Conservation (phyloP, 2,888 invertebrate species). For the Conops quadrifasciatus region DNA sequence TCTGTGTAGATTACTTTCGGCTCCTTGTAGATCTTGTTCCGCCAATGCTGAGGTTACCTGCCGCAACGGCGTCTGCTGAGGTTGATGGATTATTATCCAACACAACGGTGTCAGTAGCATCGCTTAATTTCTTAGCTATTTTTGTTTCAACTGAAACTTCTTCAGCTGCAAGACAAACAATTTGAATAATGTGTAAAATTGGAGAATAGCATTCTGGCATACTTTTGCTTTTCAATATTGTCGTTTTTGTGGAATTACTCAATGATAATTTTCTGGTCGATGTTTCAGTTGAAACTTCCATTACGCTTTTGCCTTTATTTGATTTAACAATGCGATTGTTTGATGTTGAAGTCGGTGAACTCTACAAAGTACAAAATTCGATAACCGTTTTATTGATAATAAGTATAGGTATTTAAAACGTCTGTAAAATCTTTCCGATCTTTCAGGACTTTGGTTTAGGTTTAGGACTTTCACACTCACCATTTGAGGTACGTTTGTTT, state of each 20-base stretch:
- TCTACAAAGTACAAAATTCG: conserved; percentile 31
- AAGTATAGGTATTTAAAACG: too few species aligned
- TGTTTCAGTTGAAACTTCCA: conserved; percentile 38
- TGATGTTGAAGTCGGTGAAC: conserved; percentile 44
- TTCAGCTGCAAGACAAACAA: conserved; percentile 35
- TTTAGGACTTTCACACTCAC: conserved; percentile 41
- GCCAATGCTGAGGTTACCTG: background rate
- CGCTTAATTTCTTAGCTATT: conserved; percentile 19
- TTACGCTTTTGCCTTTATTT: conserved; percentile 51
- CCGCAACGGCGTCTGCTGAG: conserved; percentile 14
- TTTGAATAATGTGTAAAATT: background rate
- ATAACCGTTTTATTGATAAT: background rate
- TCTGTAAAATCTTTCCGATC: too few species aligned
- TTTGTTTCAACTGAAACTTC: conserved; percentile 25
- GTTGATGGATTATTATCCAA: conserved; percentile 24
- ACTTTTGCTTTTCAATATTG: conserved; percentile 41
- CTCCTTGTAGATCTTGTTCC: conserved; percentile 18
- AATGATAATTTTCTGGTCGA: conserved; percentile 41
- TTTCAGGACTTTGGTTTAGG: too few species aligned
- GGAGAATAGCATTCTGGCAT: background rate
- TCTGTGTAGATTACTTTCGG: conserved; percentile 18
- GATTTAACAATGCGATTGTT: conserved; percentile 52
- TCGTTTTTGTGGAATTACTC: conserved; percentile 24
- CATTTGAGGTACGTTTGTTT: conserved; percentile 53
- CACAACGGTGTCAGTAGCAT: background rate